Base-by-base conservation (phyloP, 2,113 vertebrate species). In the Canis aureus region DNA sequence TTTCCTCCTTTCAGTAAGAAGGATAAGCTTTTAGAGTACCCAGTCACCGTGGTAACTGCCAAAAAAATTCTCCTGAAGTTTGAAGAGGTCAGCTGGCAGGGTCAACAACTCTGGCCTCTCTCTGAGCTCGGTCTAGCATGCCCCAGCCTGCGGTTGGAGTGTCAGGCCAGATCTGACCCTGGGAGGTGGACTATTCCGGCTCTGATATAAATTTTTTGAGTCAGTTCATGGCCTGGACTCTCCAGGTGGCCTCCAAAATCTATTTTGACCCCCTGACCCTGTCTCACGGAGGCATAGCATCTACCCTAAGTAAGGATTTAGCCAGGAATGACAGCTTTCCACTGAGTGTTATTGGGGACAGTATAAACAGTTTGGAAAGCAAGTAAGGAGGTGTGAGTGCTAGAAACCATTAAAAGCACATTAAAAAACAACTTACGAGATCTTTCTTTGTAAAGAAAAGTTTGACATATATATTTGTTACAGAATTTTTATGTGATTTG, bases 11-110 rank as follows among this genome's bases (percentile, higher is more conserved):
- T 98, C 99, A 98, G 99, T 99, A 99, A 99, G 99, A 99, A 99
- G 99, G 99, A 99, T 99, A 99, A 99, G 99, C 99, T 99, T 96
- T 98, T 99, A 99, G 99, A 99, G 99, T 99, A 99, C 99, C 99
- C 99, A 99, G 99, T 99, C 99, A 99, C 99, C 99, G 99, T 99
- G 99, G 99, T 99, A 99, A 99, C 99, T 99, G 99, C 99, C 99
- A 99, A 99, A 99, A 99, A 99, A 99, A 99, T 99, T 99, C 99
- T 99, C 99, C 99, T 99, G 99, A 99, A 99, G 99, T 99, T 99
- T 99, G 99, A 99, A 99, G 99, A 99, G 99, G 99, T 99, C 99
- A 99, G 99, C 99, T 98, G 98, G 99, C 98, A 87, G 99, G 99
- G 99, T 99, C 99, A 99, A 98, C 99, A 99, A 98, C 99, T 98